Evolutionary conservation across 64 coral and sea anemone species (phyloP).

Genomic region (Pocillopora verrucosa): DNA sequence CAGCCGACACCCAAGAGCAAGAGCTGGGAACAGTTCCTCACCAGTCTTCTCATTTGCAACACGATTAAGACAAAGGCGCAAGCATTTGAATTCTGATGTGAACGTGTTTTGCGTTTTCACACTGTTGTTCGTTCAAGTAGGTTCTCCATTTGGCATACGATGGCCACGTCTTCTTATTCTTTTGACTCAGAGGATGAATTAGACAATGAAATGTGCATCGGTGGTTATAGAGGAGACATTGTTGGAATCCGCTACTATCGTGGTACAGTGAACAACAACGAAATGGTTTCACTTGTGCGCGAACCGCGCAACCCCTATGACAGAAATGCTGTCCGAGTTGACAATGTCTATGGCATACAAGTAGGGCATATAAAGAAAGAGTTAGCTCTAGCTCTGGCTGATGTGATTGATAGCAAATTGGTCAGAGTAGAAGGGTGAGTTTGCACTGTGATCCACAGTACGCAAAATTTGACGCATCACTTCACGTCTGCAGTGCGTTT

Average conservation of each 20-base stretch:
- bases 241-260: slow-evolving; percentile 80
- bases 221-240: slow-evolving; percentile 58
- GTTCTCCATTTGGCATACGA: not conserved
- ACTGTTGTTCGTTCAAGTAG: not conserved
- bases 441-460: not conserved
- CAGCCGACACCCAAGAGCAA: not conserved
- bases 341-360: slow-evolving; percentile 78
- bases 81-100: not conserved
- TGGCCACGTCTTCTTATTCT: not conserved
- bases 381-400: slow-evolving; percentile 62
- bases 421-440: slow-evolving; percentile 76
- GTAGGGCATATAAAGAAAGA: slow-evolving; percentile 79
- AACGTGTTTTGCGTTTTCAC: not conserved
- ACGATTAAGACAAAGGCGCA: slow-evolving; percentile 1
- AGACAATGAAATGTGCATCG: slow-evolving; percentile 66
- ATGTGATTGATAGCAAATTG: slow-evolving; percentile 67
- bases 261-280: slow-evolving; percentile 72
- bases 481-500: too few species aligned
- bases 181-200: slow-evolving; percentile 71
- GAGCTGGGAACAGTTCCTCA: not conserved
- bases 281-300: slow-evolving; percentile 71
- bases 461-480: not conserved
- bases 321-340: slow-evolving; percentile 69
- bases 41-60: slow-evolving; percentile 15
- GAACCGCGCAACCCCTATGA: slow-evolving; percentile 79